These are phyloP conservation scores for Eumacrocentrus americanus DNA, from an alignment of 2,888 invertebrate species.

Conservation along the genomic window DNA sequence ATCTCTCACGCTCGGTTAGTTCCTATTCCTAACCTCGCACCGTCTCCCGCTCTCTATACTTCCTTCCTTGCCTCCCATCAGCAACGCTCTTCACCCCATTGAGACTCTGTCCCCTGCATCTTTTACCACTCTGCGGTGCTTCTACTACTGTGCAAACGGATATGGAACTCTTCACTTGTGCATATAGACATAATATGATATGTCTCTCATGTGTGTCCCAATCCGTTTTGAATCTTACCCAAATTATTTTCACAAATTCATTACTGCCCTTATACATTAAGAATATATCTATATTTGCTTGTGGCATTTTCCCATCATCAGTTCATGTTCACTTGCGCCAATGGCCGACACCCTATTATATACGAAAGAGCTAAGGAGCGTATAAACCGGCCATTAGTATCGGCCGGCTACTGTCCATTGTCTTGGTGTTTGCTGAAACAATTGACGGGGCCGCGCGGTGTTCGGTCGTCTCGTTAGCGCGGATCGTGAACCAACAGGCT, in stretches of 20 bases:
- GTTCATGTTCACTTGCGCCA: not conserved
- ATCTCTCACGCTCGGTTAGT: conserved; percentile 62
- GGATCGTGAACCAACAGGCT: conserved; percentile 44
- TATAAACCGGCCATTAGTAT: conserved; percentile 60
- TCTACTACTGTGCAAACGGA: too few species aligned
- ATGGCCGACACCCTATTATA: not conserved
- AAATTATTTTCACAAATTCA: not conserved
- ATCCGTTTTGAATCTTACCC: too few species aligned
- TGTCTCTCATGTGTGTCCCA: too few species aligned
- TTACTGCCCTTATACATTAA: not conserved
- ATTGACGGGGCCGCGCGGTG: conserved; percentile 50
- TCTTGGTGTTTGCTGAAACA: conserved; percentile 56
- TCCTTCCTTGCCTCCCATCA: conserved; percentile 30
- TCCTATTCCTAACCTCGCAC: conserved; percentile 58
- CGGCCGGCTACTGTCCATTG: conserved; percentile 60
- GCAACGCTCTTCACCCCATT: too few species aligned
- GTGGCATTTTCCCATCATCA: conserved; percentile 31
- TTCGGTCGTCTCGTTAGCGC: conserved; percentile 46
- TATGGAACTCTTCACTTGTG: too few species aligned
- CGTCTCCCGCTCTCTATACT: conserved; percentile 27
- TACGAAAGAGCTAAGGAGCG: conserved; percentile 47
- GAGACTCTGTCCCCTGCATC: conserved; percentile 14
- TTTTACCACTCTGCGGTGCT: conserved; percentile 20
- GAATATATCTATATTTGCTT: not conserved
- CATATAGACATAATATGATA: too few species aligned